phyloP scores from a whole-genome alignment of 2,113 vertebrate genomes.

The Archilochus colubris region DNA sequence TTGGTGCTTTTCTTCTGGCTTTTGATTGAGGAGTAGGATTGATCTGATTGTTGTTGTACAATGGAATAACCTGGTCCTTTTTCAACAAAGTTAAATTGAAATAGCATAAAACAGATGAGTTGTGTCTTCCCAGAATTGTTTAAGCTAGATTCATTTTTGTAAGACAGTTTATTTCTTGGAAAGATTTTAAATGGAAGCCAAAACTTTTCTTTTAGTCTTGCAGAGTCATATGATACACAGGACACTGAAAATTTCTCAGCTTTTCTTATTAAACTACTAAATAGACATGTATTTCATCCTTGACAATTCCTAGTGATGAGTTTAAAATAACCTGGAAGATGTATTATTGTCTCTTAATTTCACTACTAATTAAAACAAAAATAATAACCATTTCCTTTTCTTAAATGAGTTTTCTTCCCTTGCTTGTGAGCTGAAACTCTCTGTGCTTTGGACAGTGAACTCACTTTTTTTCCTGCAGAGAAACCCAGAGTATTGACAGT shows the following conservation, averaged over 20 bases:
- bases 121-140: neutral
- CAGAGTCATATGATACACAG: neutral
- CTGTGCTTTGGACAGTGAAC: neutral
- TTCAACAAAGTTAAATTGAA: neutral
- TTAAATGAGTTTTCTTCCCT: neutral
- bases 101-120: neutral
- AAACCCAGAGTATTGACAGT: neutral
- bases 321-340: neutral
- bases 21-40: neutral
- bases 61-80: neutral
- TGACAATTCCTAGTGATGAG: neutral
- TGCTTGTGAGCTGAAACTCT: neutral
- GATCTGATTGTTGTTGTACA: neutral
- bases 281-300: neutral
- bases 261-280: neutral
- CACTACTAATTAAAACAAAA: neutral
- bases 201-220: neutral
- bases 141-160: neutral
- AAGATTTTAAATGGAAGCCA: neutral
- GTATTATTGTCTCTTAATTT: neutral
- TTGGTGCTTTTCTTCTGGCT: neutral
- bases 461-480: neutral
- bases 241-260: neutral
- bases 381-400: neutral
- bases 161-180: neutral